Evolutionary conservation across 2,113 vertebrate species (phyloP).

Genomic region (Aldabrachelys gigantea): DNA sequence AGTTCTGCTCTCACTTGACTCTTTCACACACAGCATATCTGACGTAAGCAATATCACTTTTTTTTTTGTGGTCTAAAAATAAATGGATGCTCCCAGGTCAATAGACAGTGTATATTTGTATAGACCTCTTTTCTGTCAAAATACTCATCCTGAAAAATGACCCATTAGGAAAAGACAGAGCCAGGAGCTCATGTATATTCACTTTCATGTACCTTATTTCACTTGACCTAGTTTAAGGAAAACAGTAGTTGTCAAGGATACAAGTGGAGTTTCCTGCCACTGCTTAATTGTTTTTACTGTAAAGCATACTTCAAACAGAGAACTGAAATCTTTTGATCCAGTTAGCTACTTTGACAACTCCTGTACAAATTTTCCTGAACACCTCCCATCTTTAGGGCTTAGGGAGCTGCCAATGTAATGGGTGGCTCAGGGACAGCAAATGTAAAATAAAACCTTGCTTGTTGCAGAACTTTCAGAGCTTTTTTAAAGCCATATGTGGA

Average conservation of each 20-base stretch:
- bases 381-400: background rate
- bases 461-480: background rate
- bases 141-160: background rate
- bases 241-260: background rate
- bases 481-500: background rate
- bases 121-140: background rate
- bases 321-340: background rate
- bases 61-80: conserved; percentile 34
- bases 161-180: background rate
- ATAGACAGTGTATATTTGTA: background rate
- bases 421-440: background rate
- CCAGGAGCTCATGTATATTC: background rate
- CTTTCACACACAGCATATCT: background rate
- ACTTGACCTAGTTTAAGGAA: background rate
- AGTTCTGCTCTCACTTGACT: background rate
- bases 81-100: conserved; percentile 16
- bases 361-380: background rate
- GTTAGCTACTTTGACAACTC: background rate
- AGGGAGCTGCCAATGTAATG: background rate
- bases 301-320: background rate
- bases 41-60: background rate
- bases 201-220: background rate
- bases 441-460: background rate
- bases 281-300: background rate
- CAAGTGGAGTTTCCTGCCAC: background rate